Base-by-base conservation (phyloP, 2,797 vertebrate species). In the Micrastur ruficollis region DNA sequence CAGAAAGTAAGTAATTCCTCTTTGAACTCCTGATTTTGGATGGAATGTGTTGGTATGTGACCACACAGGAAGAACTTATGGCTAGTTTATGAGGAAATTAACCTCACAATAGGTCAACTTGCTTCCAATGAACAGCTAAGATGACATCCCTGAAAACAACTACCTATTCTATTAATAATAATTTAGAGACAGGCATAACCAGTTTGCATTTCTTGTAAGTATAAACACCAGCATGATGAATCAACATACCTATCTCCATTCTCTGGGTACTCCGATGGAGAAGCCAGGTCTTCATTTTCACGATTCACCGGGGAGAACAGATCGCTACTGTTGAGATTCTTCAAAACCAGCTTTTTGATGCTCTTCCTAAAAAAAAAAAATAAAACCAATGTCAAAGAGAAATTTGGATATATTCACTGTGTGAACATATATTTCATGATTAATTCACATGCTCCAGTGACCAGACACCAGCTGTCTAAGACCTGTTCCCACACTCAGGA, bases 281-380 rank as follows among this genome's bases (percentile, higher is more conserved):
- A 99, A 2, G 98, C 98, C 5, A 99, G 97, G 96, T 99, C 99
- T 11, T 99, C 99, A 0, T 96, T 95, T 47, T 99, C 99, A 13
- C 97, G 98, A 96, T 62, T 98, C 67, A 98, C 67, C 0, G 99
- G 98, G 9, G 98, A 99, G 97, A 99, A 99, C 49, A 99, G 98
- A 50, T 95, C 99, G 97, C 98, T 99, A 91, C 96, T 98, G 79
- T 98, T 99, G 65, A 99, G 97, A 96, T 99, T 99, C 98, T 99
- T 99, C 98, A 99, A 97, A 46, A 99, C 99, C 81, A 99, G 97
- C 63, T 99, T 99, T 97, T 99, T 99, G 95, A 99, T 99, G 97
- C 98, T 99, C 91, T 99, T 99, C 98, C 99, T 99, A 73, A 12
- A 56, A 67, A 46, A 68, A 50, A 13, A 68, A 17, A 74, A 34